phyloP scores from a whole-genome alignment of 2,113 vertebrate genomes.

The Noctilio leporinus region DNA sequence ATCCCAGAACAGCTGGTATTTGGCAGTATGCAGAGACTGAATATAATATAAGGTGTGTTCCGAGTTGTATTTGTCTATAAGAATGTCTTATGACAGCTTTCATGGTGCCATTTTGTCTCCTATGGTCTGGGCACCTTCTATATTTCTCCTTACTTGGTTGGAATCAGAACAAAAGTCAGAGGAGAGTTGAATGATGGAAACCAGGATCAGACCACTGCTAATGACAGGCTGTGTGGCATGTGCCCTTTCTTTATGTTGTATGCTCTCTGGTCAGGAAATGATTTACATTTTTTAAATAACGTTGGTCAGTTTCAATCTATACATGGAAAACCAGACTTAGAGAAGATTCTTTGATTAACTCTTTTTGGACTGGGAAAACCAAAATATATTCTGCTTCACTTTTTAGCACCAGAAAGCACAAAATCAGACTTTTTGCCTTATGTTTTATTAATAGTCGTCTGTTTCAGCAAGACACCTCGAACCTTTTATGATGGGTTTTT shows the following conservation, averaged over 20 bases:
- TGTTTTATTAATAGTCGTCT: constrained; percentile 15
- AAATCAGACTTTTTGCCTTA: neutral
- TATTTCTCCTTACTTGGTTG: neutral
- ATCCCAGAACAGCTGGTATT: neutral
- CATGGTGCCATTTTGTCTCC: neutral
- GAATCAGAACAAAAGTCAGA: neutral
- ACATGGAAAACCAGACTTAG: constrained; percentile 27
- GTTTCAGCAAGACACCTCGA: neutral
- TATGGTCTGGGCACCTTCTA: neutral
- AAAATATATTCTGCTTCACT: constrained; percentile 34
- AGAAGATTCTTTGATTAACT: constrained; percentile 30
- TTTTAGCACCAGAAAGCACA: constrained; percentile 20
- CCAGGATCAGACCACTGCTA: neutral
- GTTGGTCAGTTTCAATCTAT: constrained; percentile 38
- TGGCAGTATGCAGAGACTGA: neutral
- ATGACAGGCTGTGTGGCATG: neutral
- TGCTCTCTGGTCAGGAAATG: neutral
- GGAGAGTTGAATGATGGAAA: neutral
- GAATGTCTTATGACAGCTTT: neutral
- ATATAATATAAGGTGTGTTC: neutral
- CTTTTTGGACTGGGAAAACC: constrained; percentile 20
- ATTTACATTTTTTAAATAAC: constrained; percentile 30
- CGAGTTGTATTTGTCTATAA: neutral
- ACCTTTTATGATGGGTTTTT: constrained; percentile 10
- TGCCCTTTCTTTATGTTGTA: neutral